These are phyloP conservation scores for Cheilosia scutellata DNA, from an alignment of 2,888 invertebrate genomes.

Conservation along the genomic window DNA sequence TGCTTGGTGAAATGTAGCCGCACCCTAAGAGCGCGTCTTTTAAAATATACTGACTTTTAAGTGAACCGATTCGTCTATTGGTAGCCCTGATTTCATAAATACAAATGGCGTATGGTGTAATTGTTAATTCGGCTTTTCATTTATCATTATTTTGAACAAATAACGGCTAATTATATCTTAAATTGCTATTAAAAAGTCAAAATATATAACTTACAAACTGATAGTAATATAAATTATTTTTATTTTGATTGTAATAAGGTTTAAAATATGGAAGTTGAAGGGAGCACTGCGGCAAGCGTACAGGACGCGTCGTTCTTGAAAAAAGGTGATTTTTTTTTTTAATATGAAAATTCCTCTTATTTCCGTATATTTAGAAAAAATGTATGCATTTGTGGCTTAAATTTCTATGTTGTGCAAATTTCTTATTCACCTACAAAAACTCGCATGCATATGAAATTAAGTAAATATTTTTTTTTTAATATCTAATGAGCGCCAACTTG, in stretches of 20 bases:
- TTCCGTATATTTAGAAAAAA: not conserved
- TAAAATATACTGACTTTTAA: conserved; percentile 36
- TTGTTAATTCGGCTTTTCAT: conserved; percentile 71
- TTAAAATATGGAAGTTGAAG: conserved; percentile 61
- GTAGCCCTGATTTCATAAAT: conserved; percentile 65
- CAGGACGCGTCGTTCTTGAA: conserved; percentile 69
- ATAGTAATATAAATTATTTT: conserved; percentile 30
- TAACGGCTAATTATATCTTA: conserved; percentile 47
- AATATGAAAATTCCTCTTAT: conserved; percentile 7
- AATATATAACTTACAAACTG: not conserved
- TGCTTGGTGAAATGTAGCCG: not conserved
- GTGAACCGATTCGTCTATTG: conserved; percentile 44
- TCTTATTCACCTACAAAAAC: not conserved
- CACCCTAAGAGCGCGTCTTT: conserved; percentile 46
- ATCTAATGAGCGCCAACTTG: conserved; percentile 71
- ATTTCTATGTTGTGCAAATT: not conserved
- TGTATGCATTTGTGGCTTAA: not conserved
- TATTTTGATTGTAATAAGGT: conserved; percentile 36
- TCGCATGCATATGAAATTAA: not conserved
- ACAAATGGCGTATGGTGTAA: conserved; percentile 74
- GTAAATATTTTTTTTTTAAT: conserved; percentile 11
- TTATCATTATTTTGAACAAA: conserved; percentile 67
- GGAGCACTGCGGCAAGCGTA: conserved; percentile 54
- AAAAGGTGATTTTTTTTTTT: conserved; percentile 64
- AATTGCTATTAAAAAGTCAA: conserved; percentile 34